A percentile compares a stretch with the other conserved stretches of the same genome.
These are phyloP conservation scores for Pseudoatta argentina DNA, from an alignment of 1,140 invertebrate genomes.

Conservation along the genomic window DNA sequence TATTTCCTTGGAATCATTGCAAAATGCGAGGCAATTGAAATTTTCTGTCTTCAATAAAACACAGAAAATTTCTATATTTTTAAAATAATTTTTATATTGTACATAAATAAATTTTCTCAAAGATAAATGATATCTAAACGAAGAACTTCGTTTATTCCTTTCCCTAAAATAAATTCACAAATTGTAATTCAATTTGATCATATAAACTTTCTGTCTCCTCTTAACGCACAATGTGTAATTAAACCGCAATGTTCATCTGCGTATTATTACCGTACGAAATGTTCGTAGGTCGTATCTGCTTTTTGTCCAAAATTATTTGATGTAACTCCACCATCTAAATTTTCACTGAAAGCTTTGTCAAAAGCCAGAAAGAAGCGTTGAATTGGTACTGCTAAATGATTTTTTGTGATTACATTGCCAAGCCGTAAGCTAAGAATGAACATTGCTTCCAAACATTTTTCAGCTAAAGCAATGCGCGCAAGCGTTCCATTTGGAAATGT, in stretches of 20 bases:
- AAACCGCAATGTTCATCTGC: neutral
- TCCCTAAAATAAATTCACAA: no score
- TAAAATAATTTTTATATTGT: no score
- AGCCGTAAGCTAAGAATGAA: constrained; percentile 93
- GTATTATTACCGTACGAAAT: constrained; percentile 49
- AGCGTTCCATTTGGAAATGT: constrained; percentile 92
- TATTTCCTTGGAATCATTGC: no score
- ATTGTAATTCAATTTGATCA: no score
- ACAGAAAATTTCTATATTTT: no score
- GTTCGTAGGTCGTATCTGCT: constrained; percentile 14
- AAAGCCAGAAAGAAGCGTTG: constrained; percentile 94
- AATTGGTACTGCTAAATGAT: constrained; percentile 90
- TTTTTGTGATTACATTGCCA: constrained; percentile 94
- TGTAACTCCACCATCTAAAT: neutral
- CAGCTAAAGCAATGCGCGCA: constrained; percentile 91
- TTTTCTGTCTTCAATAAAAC: no score
- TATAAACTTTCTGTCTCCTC: neutral
- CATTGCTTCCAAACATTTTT: constrained; percentile 93
- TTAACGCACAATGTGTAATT: neutral
- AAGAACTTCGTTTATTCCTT: no score
- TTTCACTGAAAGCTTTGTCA: constrained; percentile 89
- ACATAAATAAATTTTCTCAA: no score
- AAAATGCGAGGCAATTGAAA: no score
- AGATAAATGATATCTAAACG: no score
- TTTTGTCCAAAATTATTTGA: constrained; percentile 57